Base-by-base conservation (phyloP, 2,888 invertebrate genomes). In the Orchesella flavescens region DNA sequence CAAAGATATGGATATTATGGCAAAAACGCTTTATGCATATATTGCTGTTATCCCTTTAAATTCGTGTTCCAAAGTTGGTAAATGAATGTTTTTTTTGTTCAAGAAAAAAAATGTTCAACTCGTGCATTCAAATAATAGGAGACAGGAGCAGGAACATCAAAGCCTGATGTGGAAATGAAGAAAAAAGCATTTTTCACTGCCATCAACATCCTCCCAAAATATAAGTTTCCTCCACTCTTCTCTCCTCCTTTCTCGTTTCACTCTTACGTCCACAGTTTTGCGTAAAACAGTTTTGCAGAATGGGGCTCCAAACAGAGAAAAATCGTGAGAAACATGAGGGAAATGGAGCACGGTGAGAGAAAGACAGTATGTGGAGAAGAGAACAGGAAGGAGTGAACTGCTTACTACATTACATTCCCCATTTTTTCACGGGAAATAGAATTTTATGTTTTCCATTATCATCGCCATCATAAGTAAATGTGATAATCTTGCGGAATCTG, bases 401-500 rank as follows among this genome's bases (percentile, higher is more conserved):
- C 19, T 23, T 53, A 69, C 15, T 17, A 21, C 71, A 57, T 24
- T 12, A 46, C 66, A 24, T 72, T 72, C 61, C 19, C 19, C 43
- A 44, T 73, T 24, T 24, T 43, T 73, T 73, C 73, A 43, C 73
- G 23, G 73, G 73, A 73, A 73, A 73, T 73, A 61, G 73, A 73
- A 73, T 73, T 61, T 73, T 59, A 46, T 59, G 61, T 61, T 44
- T 72, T 17, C 34, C 19, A 61, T 73, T 73, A 73, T 73, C 46
- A 73, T 73, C 44, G 19, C 55, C 73, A 44, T 73, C 57, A 61
- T 73, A 21, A 55, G 44, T 44, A 24, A 59, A 73, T 73, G 44
- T 73, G 73, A 73, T 73, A 73, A 73, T 73, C 61, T 73, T 61
- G 73, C 34, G 73, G 59, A 73, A 73, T 73, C 61, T 73, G 73